A percentile compares a stretch with the other conserved stretches of the same genome.
Conservation (phyloP, 2,888 invertebrate genomes). For the Ochropleura leucogaster region DNA sequence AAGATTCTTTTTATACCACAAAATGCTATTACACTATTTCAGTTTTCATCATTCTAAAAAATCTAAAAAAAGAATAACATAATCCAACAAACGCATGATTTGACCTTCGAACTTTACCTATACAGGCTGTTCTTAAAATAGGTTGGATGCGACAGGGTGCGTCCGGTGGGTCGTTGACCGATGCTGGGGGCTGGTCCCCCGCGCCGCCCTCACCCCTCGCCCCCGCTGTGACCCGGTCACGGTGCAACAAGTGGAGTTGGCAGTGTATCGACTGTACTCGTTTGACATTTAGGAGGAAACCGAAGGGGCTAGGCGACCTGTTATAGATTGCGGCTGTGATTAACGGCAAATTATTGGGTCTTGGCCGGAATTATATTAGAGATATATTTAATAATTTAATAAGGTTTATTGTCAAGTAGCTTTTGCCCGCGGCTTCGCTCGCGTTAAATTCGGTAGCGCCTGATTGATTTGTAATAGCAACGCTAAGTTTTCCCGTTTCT, state of each 20-base stretch:
- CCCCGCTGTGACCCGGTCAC: constrained; percentile 85
- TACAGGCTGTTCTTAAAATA: constrained; percentile 83
- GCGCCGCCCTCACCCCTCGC: constrained; percentile 68
- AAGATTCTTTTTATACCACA: neutral
- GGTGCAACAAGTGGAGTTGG: constrained; percentile 84
- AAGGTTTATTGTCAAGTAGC: neutral
- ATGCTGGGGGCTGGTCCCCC: constrained; percentile 65
- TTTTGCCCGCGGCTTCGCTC: no score
- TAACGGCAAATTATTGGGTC: constrained; percentile 26
- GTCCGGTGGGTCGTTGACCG: constrained; percentile 83
- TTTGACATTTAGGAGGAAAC: constrained; percentile 86
- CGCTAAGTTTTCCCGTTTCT: no score
- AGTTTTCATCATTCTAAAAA: neutral
- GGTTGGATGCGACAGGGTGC: constrained; percentile 82
- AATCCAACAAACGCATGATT: constrained; percentile 60
- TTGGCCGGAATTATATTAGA: neutral
- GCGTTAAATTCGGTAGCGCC: no score
- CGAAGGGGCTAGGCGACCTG: constrained; percentile 57
- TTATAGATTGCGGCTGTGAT: constrained; percentile 57
- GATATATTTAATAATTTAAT: no score
- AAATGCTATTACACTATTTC: neutral
- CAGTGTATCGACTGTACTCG: constrained; percentile 83
- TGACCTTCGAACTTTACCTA: constrained; percentile 85
- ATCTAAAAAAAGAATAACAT: constrained; percentile 21
- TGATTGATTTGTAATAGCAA: no score